Evolutionary conservation across 2,888 invertebrate genomes (phyloP), one percentile per base, ranked within the genome.

Genomic region (Blastobasis lacticolella): DNA sequence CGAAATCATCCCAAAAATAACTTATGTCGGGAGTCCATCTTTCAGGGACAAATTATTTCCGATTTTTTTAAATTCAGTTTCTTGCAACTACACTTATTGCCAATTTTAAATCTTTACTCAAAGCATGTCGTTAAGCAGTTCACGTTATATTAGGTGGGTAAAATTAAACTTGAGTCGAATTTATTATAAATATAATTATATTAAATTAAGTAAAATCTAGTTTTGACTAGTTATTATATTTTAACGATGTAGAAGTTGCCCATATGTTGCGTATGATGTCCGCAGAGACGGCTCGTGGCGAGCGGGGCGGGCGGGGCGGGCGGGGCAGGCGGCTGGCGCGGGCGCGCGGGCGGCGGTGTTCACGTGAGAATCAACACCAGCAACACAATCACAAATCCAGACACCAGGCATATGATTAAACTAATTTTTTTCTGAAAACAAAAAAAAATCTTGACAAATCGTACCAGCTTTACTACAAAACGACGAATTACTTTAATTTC

Each of bases 391-490:
- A 77, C 64, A 62, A 75, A 71, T 8, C 86, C 87, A 37, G 66
- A 68, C 54, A 66, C 68, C 48, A 87, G 54, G 61, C 86, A 86
- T 45, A 86, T 62, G 40, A 82, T 66, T 7, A 87, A 63, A 10
- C 83, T 73, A 50, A 78, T 45, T 57, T 81, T 83, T 71, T 86
- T 87, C 87, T 87, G 80, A 38, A 75, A 78, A 50, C 57, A 48
- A 52, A 55, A 9, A 42, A 40, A 45, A 36, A 1, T 8, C 40
- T 7, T 45, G 45, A 5, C 37, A 50, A 43, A 10, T 46, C 42
- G 38, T 46, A 38, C 36, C 37, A 8, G 6, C 6, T 8, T 9
- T 37, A 6, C 6, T n/a, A 37, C 7, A 38, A 36, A 48, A 4
- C 5, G 7, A 48, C n/a, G 37, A 37, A 23, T 42, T 5, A 41